Conservation (phyloP, 2,113 vertebrate species). For the Lanius ludovicianus region DNA sequence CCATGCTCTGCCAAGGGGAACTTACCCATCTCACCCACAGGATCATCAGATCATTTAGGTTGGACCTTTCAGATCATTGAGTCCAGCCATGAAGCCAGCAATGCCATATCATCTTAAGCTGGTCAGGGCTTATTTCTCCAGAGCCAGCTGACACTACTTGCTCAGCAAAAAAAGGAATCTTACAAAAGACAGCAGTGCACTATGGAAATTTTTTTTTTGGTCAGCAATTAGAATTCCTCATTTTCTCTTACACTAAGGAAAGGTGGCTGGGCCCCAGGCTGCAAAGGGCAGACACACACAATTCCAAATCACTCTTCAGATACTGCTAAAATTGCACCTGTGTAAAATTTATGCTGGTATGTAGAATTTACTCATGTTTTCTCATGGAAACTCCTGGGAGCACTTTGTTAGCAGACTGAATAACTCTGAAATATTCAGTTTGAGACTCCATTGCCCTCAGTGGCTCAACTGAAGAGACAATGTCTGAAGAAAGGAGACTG, state of each 20-base stretch:
- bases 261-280: neutral
- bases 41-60: neutral
- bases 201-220: neutral
- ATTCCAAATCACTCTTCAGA: neutral
- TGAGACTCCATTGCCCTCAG: neutral
- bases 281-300: neutral
- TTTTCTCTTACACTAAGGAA: neutral
- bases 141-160: neutral
- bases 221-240: neutral
- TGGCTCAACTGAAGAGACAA: neutral
- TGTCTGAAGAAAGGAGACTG: neutral
- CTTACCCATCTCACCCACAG: neutral
- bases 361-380: neutral
- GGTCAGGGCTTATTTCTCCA: neutral
- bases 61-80: neutral
- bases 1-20: accelerated
- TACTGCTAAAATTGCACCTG: neutral
- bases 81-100: neutral
- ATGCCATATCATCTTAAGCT: neutral
- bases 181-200: neutral
- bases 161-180: neutral
- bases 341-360: neutral
- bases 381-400: neutral
- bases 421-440: neutral
- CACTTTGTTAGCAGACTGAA: neutral